Evolutionary conservation across 2,888 invertebrate genomes (phyloP), one percentile per base, ranked within the genome.

Genomic region (Drosophila fulvimacula): DNA sequence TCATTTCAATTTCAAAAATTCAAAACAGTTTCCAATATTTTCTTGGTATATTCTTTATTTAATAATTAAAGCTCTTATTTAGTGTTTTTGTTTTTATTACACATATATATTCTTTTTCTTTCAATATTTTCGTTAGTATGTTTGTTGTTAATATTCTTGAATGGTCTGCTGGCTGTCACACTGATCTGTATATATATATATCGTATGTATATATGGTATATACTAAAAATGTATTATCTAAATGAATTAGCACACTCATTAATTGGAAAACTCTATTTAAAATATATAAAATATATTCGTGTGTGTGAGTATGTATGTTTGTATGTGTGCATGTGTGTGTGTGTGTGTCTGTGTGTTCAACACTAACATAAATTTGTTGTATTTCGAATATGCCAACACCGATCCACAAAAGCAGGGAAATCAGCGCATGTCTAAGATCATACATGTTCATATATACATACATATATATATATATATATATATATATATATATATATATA

Each of bases 1-100:
- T 0, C 17, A 17, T 0, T n/a, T n/a, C 2, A 21, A 13, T 2
- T 13, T 21, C 5, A 1, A 3, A 15, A 24, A 17, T 32, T n/a
- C 5, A 38, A 52, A 38, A 19, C 19, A 19, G 15, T 41, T 41
- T 3, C 0, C 5, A 7, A 17, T 60, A 60, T 71, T 44, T 87
- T 82, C 62, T 69, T 69, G 77, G 74, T 88, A 85, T 74, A 86
- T 87, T 84, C 71, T 84, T 80, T 82, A 82, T 88, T 87, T 89
- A 82, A 87, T 90, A 88, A 88, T 88, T 88, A 88, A 88, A 88
- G 88, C 88, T 88, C 89, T 88, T 90, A 89, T 90, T 87, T 88
- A 88, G 88, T 82, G 27, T 89, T 84, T 75, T 82, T 68, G 41
- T 24, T 82, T 68, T 46, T 24, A 27, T 62, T 51, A n/a, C 11